These are phyloP conservation scores for Orthochromis malagaraziensis DNA, from an alignment of 2,113 vertebrate species.

Conservation along the genomic window DNA sequence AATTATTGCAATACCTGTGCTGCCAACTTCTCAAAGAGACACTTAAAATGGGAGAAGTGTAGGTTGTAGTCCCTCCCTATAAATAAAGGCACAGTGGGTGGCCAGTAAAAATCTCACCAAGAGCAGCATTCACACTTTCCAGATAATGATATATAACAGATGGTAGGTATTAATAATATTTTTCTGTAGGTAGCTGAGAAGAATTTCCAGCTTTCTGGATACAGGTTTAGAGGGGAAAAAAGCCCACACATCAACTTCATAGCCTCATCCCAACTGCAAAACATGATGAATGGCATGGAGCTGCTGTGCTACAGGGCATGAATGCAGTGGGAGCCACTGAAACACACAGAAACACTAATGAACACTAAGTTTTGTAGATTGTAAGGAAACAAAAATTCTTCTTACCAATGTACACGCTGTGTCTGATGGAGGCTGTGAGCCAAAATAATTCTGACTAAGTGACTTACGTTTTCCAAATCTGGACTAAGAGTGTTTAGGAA, in stretches of 20 bases:
- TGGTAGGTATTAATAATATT: neutral
- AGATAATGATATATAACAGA: neutral
- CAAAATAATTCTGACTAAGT: rapidly evolving
- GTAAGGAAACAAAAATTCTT: neutral
- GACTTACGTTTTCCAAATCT: neutral
- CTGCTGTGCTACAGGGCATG: neutral
- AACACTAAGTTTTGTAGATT: neutral
- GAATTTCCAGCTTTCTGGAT: neutral
- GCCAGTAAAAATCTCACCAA: neutral
- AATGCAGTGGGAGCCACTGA: neutral
- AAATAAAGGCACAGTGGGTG: neutral
- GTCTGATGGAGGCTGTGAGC: neutral
- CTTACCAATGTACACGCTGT: neutral
- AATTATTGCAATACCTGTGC: neutral
- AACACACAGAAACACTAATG: neutral
- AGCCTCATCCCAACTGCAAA: neutral
- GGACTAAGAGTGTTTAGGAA: neutral
- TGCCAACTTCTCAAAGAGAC: neutral
- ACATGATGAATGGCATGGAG: neutral
- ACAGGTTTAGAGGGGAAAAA: rapidly evolving
- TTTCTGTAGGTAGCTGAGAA: neutral
- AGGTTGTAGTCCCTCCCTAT: neutral
- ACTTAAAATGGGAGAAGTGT: neutral
- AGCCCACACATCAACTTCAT: neutral
- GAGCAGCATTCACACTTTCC: neutral